Conservation (phyloP, 2,888 invertebrate species). For the Chrysolina haemoptera region DNA sequence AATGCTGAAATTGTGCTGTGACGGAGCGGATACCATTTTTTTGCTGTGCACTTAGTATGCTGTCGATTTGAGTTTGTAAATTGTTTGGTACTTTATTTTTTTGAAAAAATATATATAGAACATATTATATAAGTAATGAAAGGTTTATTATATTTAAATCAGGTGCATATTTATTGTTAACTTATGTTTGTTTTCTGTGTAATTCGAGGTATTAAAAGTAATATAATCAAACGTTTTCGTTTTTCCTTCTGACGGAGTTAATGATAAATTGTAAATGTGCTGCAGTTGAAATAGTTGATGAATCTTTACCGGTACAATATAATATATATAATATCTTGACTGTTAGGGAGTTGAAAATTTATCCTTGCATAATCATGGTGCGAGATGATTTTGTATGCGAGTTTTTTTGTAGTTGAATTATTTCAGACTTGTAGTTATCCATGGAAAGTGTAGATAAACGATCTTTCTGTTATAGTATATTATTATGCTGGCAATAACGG, state of each 20-base stretch:
- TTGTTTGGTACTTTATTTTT: conserved; percentile 40
- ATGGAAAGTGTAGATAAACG: conserved; percentile 47
- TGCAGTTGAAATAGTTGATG: conserved; percentile 38
- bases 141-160: conserved; percentile 42
- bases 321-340: conserved; percentile 30
- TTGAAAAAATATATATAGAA: conserved; percentile 41
- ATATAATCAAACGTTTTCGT: conserved; percentile 37
- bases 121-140: conserved; percentile 45
- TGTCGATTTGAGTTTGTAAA: conserved; percentile 43
- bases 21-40: conserved; percentile 43
- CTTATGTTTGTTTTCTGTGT: conserved; percentile 41
- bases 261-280: conserved; percentile 40
- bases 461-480: conserved; percentile 46
- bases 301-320: conserved; percentile 39
- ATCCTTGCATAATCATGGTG: conserved; percentile 28
- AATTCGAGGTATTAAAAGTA: conserved; percentile 46
- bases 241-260: conserved; percentile 31
- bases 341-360: conserved; percentile 38
- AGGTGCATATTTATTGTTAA: conserved; percentile 49
- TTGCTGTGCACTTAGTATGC: conserved; percentile 50
- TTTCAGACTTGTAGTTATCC: conserved; percentile 44
- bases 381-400: conserved; percentile 45
- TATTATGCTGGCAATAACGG: conserved; percentile 41
- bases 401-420: conserved; percentile 48
- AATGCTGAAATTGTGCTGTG: conserved; percentile 45